Percentiles rank a stretch among this genome's conserved stretches.
These are phyloP conservation scores for Nibea coibor DNA, from an alignment of 2,113 vertebrate species.

Conservation along the genomic window DNA sequence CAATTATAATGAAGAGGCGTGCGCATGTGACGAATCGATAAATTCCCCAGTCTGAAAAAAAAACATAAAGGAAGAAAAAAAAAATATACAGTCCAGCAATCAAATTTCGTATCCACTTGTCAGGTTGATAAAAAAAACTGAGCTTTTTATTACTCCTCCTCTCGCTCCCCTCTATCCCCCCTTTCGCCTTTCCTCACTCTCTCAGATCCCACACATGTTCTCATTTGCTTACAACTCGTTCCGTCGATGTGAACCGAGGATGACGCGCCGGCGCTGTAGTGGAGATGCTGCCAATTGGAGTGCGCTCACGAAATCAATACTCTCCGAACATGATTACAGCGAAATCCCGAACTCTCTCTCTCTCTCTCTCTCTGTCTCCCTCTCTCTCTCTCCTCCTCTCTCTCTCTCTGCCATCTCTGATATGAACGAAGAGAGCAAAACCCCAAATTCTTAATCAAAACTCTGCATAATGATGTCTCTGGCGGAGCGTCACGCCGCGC, in stretches of 20 bases:
- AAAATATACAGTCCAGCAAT: constrained; percentile 53
- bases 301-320: constrained; percentile 79
- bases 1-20: constrained; percentile 78
- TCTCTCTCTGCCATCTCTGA: constrained; percentile 28
- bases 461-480: constrained; percentile 57
- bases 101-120: constrained; percentile 72
- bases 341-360: constrained; percentile 65
- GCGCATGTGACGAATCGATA: constrained; percentile 81
- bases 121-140: constrained; percentile 60
- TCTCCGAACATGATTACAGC: constrained; percentile 78
- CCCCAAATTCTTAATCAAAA: constrained; percentile 60
- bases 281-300: constrained; percentile 83
- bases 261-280: constrained; percentile 82
- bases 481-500: constrained; percentile 45
- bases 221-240: constrained; percentile 83
- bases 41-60: constrained; percentile 69
- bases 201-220: constrained; percentile 80
- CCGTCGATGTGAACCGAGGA: constrained; percentile 79
- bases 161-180: constrained; percentile 53
- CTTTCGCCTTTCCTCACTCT: constrained; percentile 54
- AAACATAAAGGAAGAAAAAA: constrained; percentile 30
- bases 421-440: constrained; percentile 15
- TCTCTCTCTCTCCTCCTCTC: neutral
- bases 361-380: constrained; percentile 7
- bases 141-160: constrained; percentile 66